A percentile compares a stretch with the other conserved stretches of the same genome.
These are phyloP conservation scores for Heliconius hermathena DNA, from an alignment of 1,140 invertebrate genomes.

Conservation along the genomic window DNA sequence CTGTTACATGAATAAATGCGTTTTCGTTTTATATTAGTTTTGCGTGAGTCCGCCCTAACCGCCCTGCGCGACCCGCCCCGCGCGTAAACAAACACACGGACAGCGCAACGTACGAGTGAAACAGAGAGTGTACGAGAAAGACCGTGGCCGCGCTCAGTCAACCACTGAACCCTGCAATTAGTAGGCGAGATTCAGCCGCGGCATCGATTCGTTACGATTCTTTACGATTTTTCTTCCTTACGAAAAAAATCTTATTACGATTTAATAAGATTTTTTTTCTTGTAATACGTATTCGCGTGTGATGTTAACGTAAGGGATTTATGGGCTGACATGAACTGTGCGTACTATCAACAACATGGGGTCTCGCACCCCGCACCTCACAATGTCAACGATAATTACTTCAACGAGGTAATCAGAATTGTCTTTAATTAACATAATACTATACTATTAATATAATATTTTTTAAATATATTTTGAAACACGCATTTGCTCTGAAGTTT, in stretches of 20 bases:
- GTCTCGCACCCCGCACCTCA: slow-evolving; percentile 67
- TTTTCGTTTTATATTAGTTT: slow-evolving; percentile 62
- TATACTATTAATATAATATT: neutral
- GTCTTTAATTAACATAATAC: neutral
- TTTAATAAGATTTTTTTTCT: slow-evolving; percentile 53
- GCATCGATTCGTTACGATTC: slow-evolving; percentile 62
- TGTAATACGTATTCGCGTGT: slow-evolving; percentile 60
- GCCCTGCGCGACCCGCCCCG: slow-evolving; percentile 70
- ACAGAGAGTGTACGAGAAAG: slow-evolving; percentile 50
- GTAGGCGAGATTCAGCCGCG: slow-evolving; percentile 76
- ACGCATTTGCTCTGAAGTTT: neutral
- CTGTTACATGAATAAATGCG: slow-evolving; percentile 52
- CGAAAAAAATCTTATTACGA: neutral
- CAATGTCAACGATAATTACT: slow-evolving; percentile 73
- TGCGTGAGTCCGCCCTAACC: slow-evolving; percentile 66
- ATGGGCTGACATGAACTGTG: slow-evolving; percentile 76
- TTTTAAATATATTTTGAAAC: neutral
- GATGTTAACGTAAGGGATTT: slow-evolving; percentile 45
- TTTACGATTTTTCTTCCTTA: slow-evolving; percentile 55
- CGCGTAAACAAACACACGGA: slow-evolving; percentile 65
- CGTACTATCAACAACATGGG: slow-evolving; percentile 75
- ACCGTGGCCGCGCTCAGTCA: slow-evolving; percentile 48
- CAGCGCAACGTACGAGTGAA: slow-evolving; percentile 43
- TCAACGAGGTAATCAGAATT: slow-evolving; percentile 66
- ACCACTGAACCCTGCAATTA: slow-evolving; percentile 76